phyloP scores from a whole-genome alignment of 1,140 invertebrate genomes.

The Sipha flava region DNA sequence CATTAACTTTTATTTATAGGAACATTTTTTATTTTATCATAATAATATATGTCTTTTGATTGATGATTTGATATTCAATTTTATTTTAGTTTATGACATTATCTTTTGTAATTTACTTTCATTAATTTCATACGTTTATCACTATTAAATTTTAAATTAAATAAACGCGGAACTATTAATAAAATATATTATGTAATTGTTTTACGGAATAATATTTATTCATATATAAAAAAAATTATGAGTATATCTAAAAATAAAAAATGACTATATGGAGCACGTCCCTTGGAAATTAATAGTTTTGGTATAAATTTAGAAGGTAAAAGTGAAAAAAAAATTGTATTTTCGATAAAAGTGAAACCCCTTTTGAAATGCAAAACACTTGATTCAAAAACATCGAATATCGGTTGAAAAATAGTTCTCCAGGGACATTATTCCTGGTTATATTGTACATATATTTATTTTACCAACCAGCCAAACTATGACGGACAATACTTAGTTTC shows the following conservation, averaged over 20 bases:
- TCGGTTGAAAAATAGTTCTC: neutral
- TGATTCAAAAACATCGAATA: neutral
- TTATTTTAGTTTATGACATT: too few species aligned
- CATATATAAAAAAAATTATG: too few species aligned
- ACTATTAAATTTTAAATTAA: too few species aligned
- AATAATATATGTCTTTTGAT: too few species aligned
- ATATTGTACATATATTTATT: neutral
- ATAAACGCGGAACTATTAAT: too few species aligned
- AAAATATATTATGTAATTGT: too few species aligned
- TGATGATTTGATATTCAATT: too few species aligned
- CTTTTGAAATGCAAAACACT: neutral
- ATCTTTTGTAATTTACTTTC: too few species aligned
- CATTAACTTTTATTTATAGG: too few species aligned
- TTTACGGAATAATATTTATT: too few species aligned
- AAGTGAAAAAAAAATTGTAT: neutral
- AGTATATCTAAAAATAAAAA: neutral
- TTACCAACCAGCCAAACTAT: neutral
- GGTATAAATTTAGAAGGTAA: neutral
- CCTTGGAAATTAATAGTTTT: neutral
- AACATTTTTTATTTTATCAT: too few species aligned
- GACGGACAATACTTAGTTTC: neutral
- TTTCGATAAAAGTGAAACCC: neutral
- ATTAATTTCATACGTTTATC: too few species aligned
- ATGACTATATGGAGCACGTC: neutral
- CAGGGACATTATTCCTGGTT: neutral